These are phyloP conservation scores for Pararge aegeria DNA, from an alignment of 1,140 invertebrate species.

Conservation along the genomic window DNA sequence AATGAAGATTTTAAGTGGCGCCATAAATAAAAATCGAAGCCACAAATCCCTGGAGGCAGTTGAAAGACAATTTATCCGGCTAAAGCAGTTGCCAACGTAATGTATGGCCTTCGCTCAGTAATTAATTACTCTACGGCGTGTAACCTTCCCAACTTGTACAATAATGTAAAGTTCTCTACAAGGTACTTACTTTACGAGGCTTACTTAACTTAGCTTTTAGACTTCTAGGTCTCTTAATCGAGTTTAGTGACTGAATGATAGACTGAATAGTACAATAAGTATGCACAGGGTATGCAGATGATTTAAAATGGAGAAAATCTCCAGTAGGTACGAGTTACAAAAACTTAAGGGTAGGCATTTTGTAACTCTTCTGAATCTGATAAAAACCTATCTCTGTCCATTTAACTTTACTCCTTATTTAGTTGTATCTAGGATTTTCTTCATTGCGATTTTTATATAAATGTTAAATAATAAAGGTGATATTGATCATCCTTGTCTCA, in stretches of 20 bases:
- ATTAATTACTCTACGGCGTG: conserved; percentile 30
- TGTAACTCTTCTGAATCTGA: too few relatives aligned
- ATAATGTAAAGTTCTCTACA: conserved; percentile 16
- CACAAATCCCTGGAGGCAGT: conserved; percentile 30
- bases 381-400: too few relatives aligned
- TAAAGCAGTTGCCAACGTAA: conserved; percentile 24
- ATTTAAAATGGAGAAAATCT: too few relatives aligned
- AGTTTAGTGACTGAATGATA: not conserved
- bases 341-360: too few relatives aligned
- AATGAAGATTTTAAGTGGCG: conserved; percentile 5
- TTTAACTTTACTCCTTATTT: too few relatives aligned
- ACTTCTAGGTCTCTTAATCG: not conserved
- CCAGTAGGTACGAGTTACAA: too few relatives aligned
- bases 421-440: too few relatives aligned
- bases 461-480: too few relatives aligned
- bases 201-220: not conserved
- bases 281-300: too few relatives aligned
- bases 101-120: conserved; percentile 27
- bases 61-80: conserved; percentile 32
- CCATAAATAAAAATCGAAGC: conserved; percentile 28
- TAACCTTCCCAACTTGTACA: conserved; percentile 28
- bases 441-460: too few relatives aligned
- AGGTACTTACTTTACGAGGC: conserved; percentile 1
- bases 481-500: too few relatives aligned
- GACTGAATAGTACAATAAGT: too few relatives aligned